These are phyloP conservation scores for Sclerodermus sp. DNA, from an alignment of 2,888 invertebrate species.

Conservation along the genomic window DNA sequence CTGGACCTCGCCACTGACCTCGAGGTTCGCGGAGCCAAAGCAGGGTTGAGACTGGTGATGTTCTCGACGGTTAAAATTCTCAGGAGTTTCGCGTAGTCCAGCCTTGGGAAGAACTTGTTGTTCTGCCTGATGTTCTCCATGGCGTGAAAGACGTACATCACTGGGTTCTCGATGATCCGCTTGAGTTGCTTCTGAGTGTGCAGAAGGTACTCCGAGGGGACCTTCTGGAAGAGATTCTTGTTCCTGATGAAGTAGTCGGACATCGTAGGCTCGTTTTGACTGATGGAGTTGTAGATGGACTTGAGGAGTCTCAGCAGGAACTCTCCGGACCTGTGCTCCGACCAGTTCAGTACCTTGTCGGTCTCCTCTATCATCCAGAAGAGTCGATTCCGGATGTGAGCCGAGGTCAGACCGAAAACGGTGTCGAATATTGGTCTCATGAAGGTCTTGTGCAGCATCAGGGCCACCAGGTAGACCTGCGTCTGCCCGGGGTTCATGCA, in stretches of 20 bases:
- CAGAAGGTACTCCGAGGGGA: conserved; percentile 66
- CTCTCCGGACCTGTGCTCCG: conserved; percentile 73
- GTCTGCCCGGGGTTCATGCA: conserved; percentile 73
- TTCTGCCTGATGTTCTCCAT: conserved; percentile 70
- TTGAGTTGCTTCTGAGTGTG: conserved; percentile 70
- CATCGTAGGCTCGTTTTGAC: conserved; percentile 61
- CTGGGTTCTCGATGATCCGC: conserved; percentile 71
- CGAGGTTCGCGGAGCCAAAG: background rate
- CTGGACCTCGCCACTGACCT: background rate
- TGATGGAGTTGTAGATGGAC: conserved; percentile 66
- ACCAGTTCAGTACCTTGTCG: conserved; percentile 69
- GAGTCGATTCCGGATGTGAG: conserved; percentile 73
- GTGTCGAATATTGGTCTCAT: conserved; percentile 66
- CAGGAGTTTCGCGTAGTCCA: conserved; percentile 65
- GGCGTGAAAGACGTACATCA: conserved; percentile 71
- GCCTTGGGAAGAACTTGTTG: conserved; percentile 66
- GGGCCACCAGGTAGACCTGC: conserved; percentile 69
- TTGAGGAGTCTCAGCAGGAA: conserved; percentile 67
- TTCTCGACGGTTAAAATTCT: conserved; percentile 64
- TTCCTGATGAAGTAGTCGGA: conserved; percentile 74
- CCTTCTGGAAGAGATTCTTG: conserved; percentile 74
- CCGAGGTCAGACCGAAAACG: conserved; percentile 68
- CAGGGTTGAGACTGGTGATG: conserved; percentile 40
- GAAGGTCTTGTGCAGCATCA: conserved; percentile 73
- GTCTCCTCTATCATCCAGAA: conserved; percentile 77